These are phyloP conservation scores for Aleiodes alternator DNA, from an alignment of 2,888 invertebrate genomes.

Conservation along the genomic window DNA sequence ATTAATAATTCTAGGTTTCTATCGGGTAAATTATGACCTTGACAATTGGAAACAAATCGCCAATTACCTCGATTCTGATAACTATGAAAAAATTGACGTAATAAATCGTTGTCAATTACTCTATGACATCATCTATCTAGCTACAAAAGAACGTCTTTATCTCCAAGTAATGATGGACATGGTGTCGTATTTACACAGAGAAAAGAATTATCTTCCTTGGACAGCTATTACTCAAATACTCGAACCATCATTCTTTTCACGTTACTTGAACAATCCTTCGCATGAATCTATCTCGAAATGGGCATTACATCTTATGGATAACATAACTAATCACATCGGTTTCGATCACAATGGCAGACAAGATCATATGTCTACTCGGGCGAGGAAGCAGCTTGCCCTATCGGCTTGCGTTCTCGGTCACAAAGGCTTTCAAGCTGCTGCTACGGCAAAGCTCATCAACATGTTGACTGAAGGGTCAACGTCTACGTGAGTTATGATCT, in stretches of 20 bases:
- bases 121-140: conserved; percentile 84
- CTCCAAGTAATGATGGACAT: conserved; percentile 41
- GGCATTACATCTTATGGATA: conserved; percentile 75
- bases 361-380: conserved; percentile 78
- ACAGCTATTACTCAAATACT: conserved; percentile 67
- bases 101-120: conserved; percentile 86
- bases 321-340: conserved; percentile 77
- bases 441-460: conserved; percentile 75
- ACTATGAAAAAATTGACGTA: conserved; percentile 77
- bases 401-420: conserved; percentile 83
- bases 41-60: conserved; percentile 78
- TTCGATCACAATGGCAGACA: conserved; percentile 77
- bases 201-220: conserved; percentile 90
- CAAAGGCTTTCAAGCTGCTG: conserved; percentile 78
- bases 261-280: conserved; percentile 70
- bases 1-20: conserved; percentile 71
- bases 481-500: conserved; percentile 14
- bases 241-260: conserved; percentile 68
- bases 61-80: conserved; percentile 73
- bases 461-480: conserved; percentile 36
- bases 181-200: conserved; percentile 80
- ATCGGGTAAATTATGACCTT: conserved; percentile 79
- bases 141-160: conserved; percentile 24
- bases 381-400: conserved; percentile 79
- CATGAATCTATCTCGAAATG: conserved; percentile 56